Conservation (phyloP, 2,888 invertebrate genomes). For the Hirtodrosophila alboralis region DNA sequence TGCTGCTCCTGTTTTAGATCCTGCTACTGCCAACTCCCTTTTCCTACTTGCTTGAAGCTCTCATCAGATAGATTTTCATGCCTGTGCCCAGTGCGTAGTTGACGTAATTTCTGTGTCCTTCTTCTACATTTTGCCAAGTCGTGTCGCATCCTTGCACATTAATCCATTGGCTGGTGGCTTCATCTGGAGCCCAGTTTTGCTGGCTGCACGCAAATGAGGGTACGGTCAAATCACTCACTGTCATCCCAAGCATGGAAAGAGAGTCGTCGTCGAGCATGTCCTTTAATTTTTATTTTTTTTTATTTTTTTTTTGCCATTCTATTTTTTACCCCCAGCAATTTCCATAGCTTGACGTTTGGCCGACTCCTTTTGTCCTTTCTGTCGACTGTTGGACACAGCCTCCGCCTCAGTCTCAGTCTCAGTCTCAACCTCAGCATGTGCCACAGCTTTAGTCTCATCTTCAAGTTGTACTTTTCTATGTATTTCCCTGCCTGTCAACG, state of each 20-base stretch:
- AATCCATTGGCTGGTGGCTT: slow-evolving; percentile 61
- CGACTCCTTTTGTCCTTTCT: slow-evolving; percentile 21
- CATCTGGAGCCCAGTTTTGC: slow-evolving; percentile 15
- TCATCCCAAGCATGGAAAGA: slow-evolving; percentile 77
- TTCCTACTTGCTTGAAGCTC: slow-evolving; percentile 17
- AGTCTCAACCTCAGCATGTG: slow-evolving; percentile 39
- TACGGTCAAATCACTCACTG: slow-evolving; percentile 82
- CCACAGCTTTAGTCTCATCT: slow-evolving; percentile 29
- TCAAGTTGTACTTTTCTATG: slow-evolving; percentile 51
- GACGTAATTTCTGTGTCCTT: slow-evolving; percentile 63
- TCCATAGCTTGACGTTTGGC: slow-evolving; percentile 68
- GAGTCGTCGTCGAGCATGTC: slow-evolving; percentile 76
- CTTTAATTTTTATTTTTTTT: slow-evolving; percentile 64
- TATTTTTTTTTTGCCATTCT: slow-evolving; percentile 43
- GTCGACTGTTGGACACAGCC: slow-evolving; percentile 1
- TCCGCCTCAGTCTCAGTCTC: slow-evolving; percentile 14
- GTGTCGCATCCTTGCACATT: slow-evolving; percentile 72
- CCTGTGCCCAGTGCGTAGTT: slow-evolving; percentile 60
- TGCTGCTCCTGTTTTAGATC: neutral
- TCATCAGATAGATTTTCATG: slow-evolving; percentile 35
- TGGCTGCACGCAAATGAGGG: slow-evolving; percentile 79
- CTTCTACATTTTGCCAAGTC: no score
- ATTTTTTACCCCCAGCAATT: slow-evolving; percentile 51
- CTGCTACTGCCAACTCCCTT: neutral
- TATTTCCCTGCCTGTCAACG: slow-evolving; percentile 71